Evolutionary conservation across 2,113 vertebrate species (phyloP), one percentile per base, ranked within the genome.

Genomic region (Equus quagga): DNA sequence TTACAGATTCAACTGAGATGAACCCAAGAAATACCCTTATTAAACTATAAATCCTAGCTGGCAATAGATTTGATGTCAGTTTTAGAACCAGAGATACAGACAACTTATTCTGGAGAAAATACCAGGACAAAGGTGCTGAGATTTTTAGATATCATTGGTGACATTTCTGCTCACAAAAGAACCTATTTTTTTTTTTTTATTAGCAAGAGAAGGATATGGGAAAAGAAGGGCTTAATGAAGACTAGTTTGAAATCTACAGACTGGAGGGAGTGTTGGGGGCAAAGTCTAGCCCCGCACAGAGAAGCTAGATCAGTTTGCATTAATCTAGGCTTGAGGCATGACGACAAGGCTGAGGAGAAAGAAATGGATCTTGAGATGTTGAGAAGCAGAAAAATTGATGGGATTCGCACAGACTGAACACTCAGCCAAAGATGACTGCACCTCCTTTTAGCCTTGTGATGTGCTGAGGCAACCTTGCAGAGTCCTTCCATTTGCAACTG

Each of bases 21-120:
- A 93, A 89, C 56, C 69, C 78, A 69, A 93, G 95, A 91, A 97
- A 93, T 60, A 62, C 69, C 46, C 81, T 98, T 98, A 97, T 97
- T 98, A 97, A 97, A 96, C 84, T 60, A 95, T 95, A 98, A 97
- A 97, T 98, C 95, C 83, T 97, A 23, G 28, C 46, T 89, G 60
- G 96, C 96, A 87, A 89, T 70, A 83, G 83, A 83, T 95, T 79
- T 93, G 89, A 89, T 96, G 89, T 91, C 76, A 87, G 96, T 73
- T 97, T 98, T 97, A 81, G 86, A 96, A 75, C 19, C 51, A 23
- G 23, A 51, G 90, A 75, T 89, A 96, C 87, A 96, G 96, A 95
- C 78, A 96, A 80, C 60, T 78, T 82, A 93, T 85, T 97, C 75
- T 33, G 76, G 79, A 96, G 92, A 91, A 96, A 97, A 97, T 78